Evolutionary conservation across 2,888 invertebrate species (phyloP).

Genomic region (Drosophila pegasa): DNA sequence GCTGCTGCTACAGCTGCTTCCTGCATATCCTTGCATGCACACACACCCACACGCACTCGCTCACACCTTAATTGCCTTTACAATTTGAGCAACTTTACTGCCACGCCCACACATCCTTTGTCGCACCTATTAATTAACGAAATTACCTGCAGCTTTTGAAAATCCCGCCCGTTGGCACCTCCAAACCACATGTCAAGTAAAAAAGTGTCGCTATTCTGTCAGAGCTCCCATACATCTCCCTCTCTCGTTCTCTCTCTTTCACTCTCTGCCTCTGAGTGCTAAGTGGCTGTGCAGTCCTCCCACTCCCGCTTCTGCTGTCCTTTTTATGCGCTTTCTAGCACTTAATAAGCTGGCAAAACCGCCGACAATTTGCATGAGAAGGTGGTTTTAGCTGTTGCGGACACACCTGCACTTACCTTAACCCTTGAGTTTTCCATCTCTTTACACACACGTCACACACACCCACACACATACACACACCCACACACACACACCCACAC

Average conservation of each 20-base stretch:
- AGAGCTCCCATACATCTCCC: slow-evolving; percentile 34
- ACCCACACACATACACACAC: not conserved
- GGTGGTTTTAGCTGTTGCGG: slow-evolving; percentile 17
- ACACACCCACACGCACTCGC: not conserved
- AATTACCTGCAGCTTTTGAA: slow-evolving; percentile 48
- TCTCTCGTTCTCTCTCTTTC: not conserved
- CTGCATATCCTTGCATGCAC: slow-evolving; percentile 13
- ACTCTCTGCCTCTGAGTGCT: slow-evolving; percentile 23
- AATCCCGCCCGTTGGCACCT: not conserved
- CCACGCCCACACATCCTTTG: slow-evolving; percentile 27
- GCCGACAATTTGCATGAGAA: slow-evolving; percentile 65
- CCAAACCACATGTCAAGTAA: slow-evolving; percentile 17
- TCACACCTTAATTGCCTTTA: slow-evolving; percentile 37
- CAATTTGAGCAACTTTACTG: slow-evolving; percentile 38
- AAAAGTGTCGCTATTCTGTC: slow-evolving; percentile 10
- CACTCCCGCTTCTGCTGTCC: slow-evolving; percentile 23
- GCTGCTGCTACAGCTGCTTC: slow-evolving; percentile 21
- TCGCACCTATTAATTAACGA: slow-evolving; percentile 78
- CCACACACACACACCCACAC: slow-evolving; percentile 52
- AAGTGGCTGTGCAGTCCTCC: slow-evolving; percentile 50
- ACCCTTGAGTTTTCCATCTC: slow-evolving; percentile 71
- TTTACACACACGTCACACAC: slow-evolving; percentile 47
- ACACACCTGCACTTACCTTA: slow-evolving; percentile 63
- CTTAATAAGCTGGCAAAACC: slow-evolving; percentile 77
- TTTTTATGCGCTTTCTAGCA: slow-evolving; percentile 67